Conservation (phyloP, 2,888 invertebrate species). For the Maniola hyperantus region DNA sequence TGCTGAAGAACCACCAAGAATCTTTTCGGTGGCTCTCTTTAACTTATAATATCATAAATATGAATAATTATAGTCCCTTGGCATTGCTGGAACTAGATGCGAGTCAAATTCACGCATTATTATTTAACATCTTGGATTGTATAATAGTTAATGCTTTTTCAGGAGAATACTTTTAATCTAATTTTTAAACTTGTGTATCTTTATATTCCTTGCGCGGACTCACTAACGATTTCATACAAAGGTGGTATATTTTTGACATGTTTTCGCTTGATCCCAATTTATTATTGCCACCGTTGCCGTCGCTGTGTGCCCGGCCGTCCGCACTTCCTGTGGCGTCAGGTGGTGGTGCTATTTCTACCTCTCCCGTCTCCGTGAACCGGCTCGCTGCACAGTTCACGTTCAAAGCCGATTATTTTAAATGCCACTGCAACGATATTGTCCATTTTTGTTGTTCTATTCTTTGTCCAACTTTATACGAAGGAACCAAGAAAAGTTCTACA, state of each 20-base stretch:
- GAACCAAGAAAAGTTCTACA: too few species aligned
- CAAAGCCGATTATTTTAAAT: slow-evolving; percentile 68
- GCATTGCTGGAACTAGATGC: too few species aligned
- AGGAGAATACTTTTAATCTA: too few species aligned
- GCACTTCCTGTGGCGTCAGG: slow-evolving; percentile 74
- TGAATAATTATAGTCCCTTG: too few species aligned
- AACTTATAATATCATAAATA: too few species aligned
- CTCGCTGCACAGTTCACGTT: slow-evolving; percentile 65
- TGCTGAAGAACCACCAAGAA: too few species aligned
- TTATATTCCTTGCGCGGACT: not conserved
- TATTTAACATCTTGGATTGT: too few species aligned
- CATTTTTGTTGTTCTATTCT: not conserved
- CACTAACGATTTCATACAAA: not conserved
- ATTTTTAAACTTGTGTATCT: too few species aligned
- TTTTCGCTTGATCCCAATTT: slow-evolving; percentile 27
- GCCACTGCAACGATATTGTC: slow-evolving; percentile 1
- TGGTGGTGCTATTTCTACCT: slow-evolving; percentile 72
- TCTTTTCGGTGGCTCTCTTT: too few species aligned
- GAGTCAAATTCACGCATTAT: too few species aligned
- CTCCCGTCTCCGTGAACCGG: slow-evolving; percentile 71
- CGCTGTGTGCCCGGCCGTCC: slow-evolving; percentile 57
- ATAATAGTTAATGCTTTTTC: too few species aligned
- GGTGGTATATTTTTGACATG: slow-evolving; percentile 16
- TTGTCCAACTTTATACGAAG: too few species aligned
- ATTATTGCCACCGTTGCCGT: slow-evolving; percentile 34